Conservation (phyloP, 2,888 invertebrate genomes). For the Allolobophora icterica region DNA sequence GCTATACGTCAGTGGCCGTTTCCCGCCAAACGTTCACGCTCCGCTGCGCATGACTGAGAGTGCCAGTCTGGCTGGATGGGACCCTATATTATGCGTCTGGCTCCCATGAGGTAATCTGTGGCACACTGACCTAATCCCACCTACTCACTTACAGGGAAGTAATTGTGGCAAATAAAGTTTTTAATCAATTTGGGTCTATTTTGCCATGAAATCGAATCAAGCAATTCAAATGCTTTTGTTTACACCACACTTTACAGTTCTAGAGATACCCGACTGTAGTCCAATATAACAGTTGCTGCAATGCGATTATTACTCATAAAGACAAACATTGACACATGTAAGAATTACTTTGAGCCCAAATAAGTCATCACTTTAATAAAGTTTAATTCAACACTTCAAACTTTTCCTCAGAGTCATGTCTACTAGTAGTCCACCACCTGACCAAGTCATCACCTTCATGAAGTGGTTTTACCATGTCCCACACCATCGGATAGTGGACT, state of each 20-base stretch:
- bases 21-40: conserved; percentile 19
- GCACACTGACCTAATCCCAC: background rate
- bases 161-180: background rate
- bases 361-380: background rate
- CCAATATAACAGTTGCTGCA: background rate
- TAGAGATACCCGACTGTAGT: no score
- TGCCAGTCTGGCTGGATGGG: background rate
- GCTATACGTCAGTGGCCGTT: background rate
- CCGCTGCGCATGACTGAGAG: conserved; percentile 23
- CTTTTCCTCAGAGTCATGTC: background rate
- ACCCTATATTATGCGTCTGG: conserved; percentile 2
- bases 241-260: background rate
- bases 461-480: conserved; percentile 12
- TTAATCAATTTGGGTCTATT: background rate
- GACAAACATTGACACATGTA: background rate
- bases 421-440: background rate
- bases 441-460: background rate
- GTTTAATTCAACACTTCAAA: background rate
- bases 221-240: background rate
- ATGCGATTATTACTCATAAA: background rate
- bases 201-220: background rate
- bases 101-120: background rate
- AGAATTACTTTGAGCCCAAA: background rate
- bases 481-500: background rate
- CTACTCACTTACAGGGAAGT: background rate